These are phyloP conservation scores for Drosophila hydei DNA, from an alignment of 1,140 invertebrate species.

Conservation along the genomic window DNA sequence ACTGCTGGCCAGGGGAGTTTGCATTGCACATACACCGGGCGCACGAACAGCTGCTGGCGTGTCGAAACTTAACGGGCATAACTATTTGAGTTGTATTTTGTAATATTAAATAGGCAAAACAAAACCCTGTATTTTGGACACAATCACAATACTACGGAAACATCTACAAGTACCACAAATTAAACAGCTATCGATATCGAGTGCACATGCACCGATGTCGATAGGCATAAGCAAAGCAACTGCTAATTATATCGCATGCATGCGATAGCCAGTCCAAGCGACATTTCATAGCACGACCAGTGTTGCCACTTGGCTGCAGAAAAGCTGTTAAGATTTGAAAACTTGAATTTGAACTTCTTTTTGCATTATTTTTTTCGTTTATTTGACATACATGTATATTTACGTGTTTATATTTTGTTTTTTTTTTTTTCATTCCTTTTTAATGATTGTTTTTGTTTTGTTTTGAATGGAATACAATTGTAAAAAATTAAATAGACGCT, in stretches of 20 bases:
- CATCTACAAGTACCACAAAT: slow-evolving; percentile 45
- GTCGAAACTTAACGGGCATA: slow-evolving; percentile 53
- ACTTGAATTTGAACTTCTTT: slow-evolving; percentile 6
- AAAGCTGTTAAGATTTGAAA: background rate
- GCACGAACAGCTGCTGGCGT: slow-evolving; percentile 48
- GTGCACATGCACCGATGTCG: slow-evolving; percentile 16
- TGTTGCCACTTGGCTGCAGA: background rate
- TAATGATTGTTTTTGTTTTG: too few species aligned
- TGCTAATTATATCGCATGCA: background rate
- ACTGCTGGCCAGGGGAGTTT: slow-evolving; percentile 59
- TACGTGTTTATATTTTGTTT: slow-evolving; percentile 47
- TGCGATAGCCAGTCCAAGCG: background rate
- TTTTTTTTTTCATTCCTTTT: slow-evolving; percentile 50
- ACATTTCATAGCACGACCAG: background rate
- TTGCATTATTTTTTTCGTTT: slow-evolving; percentile 15
- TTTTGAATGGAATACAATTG: slow-evolving; percentile 62
- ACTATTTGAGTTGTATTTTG: slow-evolving; percentile 42
- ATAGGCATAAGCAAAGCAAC: slow-evolving; percentile 4
- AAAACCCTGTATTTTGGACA: slow-evolving; percentile 75
- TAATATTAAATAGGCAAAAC: slow-evolving; percentile 49
- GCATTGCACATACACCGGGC: slow-evolving; percentile 59
- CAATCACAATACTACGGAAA: slow-evolving; percentile 69
- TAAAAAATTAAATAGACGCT: slow-evolving; percentile 69
- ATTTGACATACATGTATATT: slow-evolving; percentile 34
- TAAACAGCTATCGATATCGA: slow-evolving; percentile 46